Percentiles rank a stretch among this genome's conserved stretches.
Evolutionary conservation across 2,888 invertebrate species (phyloP).

Genomic region (Empis stercorea): DNA sequence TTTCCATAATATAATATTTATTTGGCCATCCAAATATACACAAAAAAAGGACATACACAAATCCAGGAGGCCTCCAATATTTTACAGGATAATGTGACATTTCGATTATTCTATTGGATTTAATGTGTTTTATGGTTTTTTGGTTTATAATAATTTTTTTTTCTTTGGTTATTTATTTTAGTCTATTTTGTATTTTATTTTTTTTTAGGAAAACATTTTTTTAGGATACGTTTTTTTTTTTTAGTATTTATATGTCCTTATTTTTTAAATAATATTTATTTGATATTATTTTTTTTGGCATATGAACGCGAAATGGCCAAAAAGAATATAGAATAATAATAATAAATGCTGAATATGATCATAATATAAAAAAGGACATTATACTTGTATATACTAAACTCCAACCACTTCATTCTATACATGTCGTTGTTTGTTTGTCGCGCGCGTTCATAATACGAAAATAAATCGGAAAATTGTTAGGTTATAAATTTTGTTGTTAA

Average conservation of each 20-base stretch:
- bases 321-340: background rate
- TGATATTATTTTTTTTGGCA: background rate
- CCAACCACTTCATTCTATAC: no score
- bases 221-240: background rate
- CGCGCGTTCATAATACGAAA: no score
- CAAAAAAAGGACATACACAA: background rate
- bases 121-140: conserved; percentile 33
- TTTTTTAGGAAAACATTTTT: background rate
- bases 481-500: no score
- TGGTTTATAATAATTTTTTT: background rate
- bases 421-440: no score
- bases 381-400: no score
- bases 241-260: no score
- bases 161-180: background rate
- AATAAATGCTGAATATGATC: background rate
- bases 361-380: no score
- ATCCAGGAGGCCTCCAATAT: conserved; percentile 25
- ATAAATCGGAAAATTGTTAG: no score
- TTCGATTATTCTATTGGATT: conserved; percentile 39
- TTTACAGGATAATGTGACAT: conserved; percentile 38
- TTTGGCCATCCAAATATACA: background rate
- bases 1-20: no score
- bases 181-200: background rate
- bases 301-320: background rate
- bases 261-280: background rate